A percentile compares a stretch with the other conserved stretches of the same genome.
Evolutionary conservation across 2,888 invertebrate genomes (phyloP).

Genomic region (Trissonchulus sp.): DNA sequence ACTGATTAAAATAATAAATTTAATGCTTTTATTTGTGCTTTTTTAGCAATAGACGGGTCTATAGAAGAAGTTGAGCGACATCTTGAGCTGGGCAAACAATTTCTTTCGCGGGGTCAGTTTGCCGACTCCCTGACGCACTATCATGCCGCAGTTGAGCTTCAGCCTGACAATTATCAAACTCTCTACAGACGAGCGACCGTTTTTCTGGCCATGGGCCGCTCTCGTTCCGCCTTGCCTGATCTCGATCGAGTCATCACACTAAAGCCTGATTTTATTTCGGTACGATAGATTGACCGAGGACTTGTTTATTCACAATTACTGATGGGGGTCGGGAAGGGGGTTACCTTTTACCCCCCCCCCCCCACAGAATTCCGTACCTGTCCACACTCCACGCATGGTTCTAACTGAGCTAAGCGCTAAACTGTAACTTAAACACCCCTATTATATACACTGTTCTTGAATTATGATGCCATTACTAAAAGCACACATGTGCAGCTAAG

Average conservation of each 20-base stretch:
- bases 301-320: no score
- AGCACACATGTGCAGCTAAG: no score
- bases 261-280: conserved; percentile 88
- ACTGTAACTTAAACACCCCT: no score
- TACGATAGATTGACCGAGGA: no score
- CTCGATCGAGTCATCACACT: conserved; percentile 83
- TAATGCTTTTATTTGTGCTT: background rate
- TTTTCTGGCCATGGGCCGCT: conserved; percentile 88
- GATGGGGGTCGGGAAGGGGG: no score
- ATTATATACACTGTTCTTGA: no score
- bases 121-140: conserved; percentile 93
- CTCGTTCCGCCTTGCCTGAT: conserved; percentile 87
- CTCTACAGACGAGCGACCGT: conserved; percentile 92
- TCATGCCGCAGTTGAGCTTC: conserved; percentile 94
- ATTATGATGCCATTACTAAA: no score
- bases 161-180: conserved; percentile 88
- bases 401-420: no score
- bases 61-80: conserved; percentile 75
- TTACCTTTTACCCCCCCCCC: no score
- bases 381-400: no score
- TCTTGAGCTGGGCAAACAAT: conserved; percentile 83
- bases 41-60: conserved; percentile 32
- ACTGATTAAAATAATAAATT: no score
- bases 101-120: conserved; percentile 83
- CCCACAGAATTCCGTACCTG: no score